These are phyloP conservation scores for Rhopalosiphum maidis DNA, from an alignment of 1,140 invertebrate species.

Conservation along the genomic window DNA sequence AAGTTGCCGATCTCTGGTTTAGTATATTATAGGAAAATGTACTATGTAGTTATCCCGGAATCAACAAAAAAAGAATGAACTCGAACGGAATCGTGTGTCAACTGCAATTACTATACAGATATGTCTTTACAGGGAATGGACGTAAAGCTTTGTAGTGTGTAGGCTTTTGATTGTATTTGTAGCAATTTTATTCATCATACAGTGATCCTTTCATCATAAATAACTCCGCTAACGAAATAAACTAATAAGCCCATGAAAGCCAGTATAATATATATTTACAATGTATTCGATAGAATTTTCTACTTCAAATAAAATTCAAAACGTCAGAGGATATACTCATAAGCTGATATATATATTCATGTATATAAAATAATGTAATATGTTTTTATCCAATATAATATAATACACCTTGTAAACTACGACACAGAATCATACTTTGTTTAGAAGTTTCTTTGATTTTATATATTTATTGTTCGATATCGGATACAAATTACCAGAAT, in stretches of 20 bases:
- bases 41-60: too few relatives aligned
- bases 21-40: too few relatives aligned
- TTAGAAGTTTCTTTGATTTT: conserved; percentile 8
- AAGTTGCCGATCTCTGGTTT: too few relatives aligned
- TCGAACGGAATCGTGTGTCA: too few relatives aligned
- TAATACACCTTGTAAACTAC: neutral
- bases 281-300: neutral
- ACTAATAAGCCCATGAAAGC: neutral
- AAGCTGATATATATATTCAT: neutral
- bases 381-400: neutral
- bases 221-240: neutral
- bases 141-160: neutral
- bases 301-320: neutral
- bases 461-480: neutral
- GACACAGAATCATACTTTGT: neutral
- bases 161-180: neutral
- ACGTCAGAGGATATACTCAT: neutral
- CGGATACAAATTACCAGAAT: neutral
- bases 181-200: neutral
- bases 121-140: neutral
- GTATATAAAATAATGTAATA: neutral
- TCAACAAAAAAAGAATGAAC: neutral
- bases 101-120: neutral
- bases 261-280: neutral
- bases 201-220: neutral